Base-by-base conservation (phyloP, 2,797 vertebrate species). In the Enteromius afrohamiltoni region DNA sequence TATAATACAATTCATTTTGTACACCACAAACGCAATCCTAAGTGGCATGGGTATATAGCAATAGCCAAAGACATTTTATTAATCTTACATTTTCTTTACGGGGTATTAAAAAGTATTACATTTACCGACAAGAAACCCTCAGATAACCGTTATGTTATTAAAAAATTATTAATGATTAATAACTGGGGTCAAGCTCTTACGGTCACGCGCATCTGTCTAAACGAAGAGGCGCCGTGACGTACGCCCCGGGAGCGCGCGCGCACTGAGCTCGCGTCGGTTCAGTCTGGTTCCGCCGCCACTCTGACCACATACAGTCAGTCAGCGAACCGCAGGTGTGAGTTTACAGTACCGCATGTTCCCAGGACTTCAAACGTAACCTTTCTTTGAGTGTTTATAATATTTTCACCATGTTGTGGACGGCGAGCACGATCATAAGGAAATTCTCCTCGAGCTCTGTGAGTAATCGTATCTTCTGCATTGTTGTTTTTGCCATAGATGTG, bases 391-490 rank as follows among this genome's bases (percentile, higher is more conserved):
- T 49, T 14, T 19, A 7, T 10, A 17, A 23, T 29, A 51, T 29
- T 60, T 89, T 75, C 90, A 92, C 85, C 49, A 97, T 97, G 96
- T 87, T 96, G 93, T 94, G 95, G 94, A 90, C 93, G 74, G 92
- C 93, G 80, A 89, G 85, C 45, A 89, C 90, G 82, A 89, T 94
- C 87, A 86, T 95, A 4, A 94, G 96, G 92, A 94, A 85, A 87
- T 93, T 97, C 93, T 96, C 95, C 93, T 95, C 93, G 64, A 90
- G 94, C 42, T 92, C 94, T 31, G 96, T 97, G 92, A 97, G 96
- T 94, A 91, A 37, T 64, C 34, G 16, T 11, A 7, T 42, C 49
- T 83, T 81, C 37, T 34, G 60, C 14, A 83, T 77, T 79, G 60
- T 81, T 70, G 71, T 16, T 42, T 80, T 76, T 19, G 9, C 19